Evolutionary conservation across 2,113 vertebrate genomes (phyloP), one percentile per base, ranked within the genome.

Genomic region (Leptodactylus fuscus): DNA sequence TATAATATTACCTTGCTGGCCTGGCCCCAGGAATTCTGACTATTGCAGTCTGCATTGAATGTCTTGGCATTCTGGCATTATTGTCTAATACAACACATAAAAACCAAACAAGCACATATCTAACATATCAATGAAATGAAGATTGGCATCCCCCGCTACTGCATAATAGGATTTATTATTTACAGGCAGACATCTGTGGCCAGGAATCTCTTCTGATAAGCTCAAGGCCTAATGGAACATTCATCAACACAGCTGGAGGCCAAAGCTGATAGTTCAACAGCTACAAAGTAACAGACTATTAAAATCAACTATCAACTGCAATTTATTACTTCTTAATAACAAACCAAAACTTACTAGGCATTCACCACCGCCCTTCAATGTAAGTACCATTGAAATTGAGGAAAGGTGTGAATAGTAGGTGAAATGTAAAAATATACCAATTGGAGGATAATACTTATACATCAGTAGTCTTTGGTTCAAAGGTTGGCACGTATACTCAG

Each of bases 151-250:
- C 83, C 36, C 74, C 74, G 74, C 74, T 77, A 38, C 83, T 78
- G 12, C 74, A 85, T 85, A 85, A 85, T 85, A 85, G 74, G 83
- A 85, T 85, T 77, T 85, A 85, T 85, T 85, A 85, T 85, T 85
- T 85, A 69, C 74, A 78, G 74, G 83, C 83, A 85, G 83, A 85
- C 83, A 78, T 85, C 83, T 85, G 74, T 78, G 83, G 41, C 83
- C 83, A 85, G 46, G 83, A 85, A 78, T 85, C 83, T 78, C 74
- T 78, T 78, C 83, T 78, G 74, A 67, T 85, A 78, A 78, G 60
- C 83, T 53, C 83, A 85, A 78, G 83, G 83, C 83, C 83, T 85
- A 85, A 85, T 69, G 74, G 83, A 85, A 27, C 74, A 48, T 18
- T 85, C 71, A 77, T 85, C 73, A 67, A 38, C 55, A 51, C 73